Evolutionary conservation across 2,888 invertebrate genomes (phyloP).

Genomic region (Chalcosyrphus nemorum): DNA sequence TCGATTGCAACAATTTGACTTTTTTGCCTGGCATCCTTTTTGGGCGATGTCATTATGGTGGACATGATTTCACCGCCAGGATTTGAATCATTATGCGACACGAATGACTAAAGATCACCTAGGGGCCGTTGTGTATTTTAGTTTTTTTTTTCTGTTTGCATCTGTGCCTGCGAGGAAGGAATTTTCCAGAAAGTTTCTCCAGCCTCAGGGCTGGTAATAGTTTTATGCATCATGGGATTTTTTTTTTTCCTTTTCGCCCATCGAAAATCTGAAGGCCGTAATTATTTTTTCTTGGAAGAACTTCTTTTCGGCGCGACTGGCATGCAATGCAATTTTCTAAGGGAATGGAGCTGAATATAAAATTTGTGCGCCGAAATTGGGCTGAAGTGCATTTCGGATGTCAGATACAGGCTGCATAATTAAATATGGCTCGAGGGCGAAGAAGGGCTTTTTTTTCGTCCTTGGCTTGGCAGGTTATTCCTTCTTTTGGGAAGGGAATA

Average conservation of each 20-base stretch:
- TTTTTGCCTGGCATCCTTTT: neutral
- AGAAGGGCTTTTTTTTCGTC: neutral
- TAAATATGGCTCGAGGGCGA: slow-evolving; percentile 32
- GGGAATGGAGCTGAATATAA: slow-evolving; percentile 7
- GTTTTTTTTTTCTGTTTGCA: neutral
- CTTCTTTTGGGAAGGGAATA: slow-evolving; percentile 9
- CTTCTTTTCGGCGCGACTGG: neutral
- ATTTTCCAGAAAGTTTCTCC: slow-evolving; percentile 6
- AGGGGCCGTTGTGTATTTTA: neutral
- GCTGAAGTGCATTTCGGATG: slow-evolving; percentile 47
- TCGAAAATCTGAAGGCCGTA: slow-evolving; percentile 28
- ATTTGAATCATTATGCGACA: slow-evolving; percentile 21
- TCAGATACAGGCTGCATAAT: slow-evolving; percentile 62
- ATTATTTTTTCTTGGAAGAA: slow-evolving; percentile 35
- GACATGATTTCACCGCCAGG: neutral
- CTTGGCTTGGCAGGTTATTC: too few species aligned
- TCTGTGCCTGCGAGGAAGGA: neutral
- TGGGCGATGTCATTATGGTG: neutral
- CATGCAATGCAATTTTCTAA: slow-evolving; percentile 26
- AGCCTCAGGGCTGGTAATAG: slow-evolving; percentile 26
- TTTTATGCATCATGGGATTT: slow-evolving; percentile 30
- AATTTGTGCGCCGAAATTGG: slow-evolving; percentile 22
- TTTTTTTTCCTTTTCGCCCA: neutral
- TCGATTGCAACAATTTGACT: neutral
- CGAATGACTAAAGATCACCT: slow-evolving; percentile 1